Base-by-base conservation (phyloP, 2,888 invertebrate species). In the Anoncus sp. region DNA sequence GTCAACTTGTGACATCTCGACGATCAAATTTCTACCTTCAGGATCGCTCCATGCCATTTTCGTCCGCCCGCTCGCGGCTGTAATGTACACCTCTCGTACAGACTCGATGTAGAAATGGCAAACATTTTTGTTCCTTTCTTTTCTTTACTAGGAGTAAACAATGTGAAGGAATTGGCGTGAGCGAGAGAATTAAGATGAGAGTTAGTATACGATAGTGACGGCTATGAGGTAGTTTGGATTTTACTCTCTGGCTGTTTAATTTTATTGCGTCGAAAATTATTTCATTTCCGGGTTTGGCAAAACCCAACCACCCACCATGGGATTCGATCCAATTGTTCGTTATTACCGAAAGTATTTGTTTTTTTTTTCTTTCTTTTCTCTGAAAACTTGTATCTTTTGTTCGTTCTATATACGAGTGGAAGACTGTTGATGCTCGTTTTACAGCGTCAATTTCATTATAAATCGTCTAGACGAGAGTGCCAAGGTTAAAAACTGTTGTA, bases 211-310 rank as follows among this genome's bases (percentile, higher is more conserved):
- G 40, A 35, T n/a, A n/a, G 53, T 27, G 57, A 57, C 55, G 22
- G 9, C 24, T 35, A n/a, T 31, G 20, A 35, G 20, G 35, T 14
- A 49, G 35, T 22, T 14, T 12, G 7, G 24, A 24, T 18, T 45
- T 14, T 14, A 24, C 27, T 31, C 12, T 14, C 27, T 6, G 31
- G 16, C 14, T 70, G 38, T 57, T 49, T 38, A 43, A 27, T 35
- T 20, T 45, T 57, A 40, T 35, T 31, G 43, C 51, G 12, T 18
- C n/a, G 60, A 55, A 40, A 67, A 63, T 59, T 57, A 62, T 31
- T 63, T 63, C 45, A 70, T 77, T 73, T 77, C 74, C 77, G 73
- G 69, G 45, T 53, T 22, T n/a, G 14, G 12, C 22, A 20, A 38
- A 31, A 66, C 51, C 24, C 55, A 51, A 40, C 24, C 55, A 51